Conservation (phyloP, 37 sponge, comb jelly and placozoan species). For the Chondrosia reniformis region DNA sequence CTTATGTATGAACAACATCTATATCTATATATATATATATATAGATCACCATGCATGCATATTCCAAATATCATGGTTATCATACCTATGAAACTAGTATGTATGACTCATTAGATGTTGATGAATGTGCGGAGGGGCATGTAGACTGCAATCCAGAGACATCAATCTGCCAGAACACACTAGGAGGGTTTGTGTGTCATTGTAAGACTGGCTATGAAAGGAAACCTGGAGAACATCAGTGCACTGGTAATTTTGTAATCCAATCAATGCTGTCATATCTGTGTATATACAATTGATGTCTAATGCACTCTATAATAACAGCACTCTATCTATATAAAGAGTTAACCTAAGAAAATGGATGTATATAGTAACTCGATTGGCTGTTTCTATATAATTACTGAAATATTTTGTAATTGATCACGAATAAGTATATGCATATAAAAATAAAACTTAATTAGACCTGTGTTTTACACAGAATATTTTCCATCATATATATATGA, state of each 20-base stretch:
- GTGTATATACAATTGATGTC: background rate
- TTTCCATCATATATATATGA: background rate
- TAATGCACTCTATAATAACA: background rate
- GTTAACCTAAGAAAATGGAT: no score
- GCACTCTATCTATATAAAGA: no score
- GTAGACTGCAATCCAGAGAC: slow-evolving; percentile 3
- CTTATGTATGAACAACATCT: no score
- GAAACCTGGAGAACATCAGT: background rate
- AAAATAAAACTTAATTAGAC: background rate
- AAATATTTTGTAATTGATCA: no score
- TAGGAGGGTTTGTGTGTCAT: slow-evolving; percentile 5
- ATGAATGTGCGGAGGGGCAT: background rate
- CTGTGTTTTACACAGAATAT: background rate
- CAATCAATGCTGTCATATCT: no score
- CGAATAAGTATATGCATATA: background rate
- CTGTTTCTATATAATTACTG: no score
- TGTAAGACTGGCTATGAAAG: slow-evolving; percentile 7
- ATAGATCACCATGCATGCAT: no score
- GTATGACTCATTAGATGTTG: background rate
- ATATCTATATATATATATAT: no score
- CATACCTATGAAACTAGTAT: no score
- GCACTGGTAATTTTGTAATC: background rate
- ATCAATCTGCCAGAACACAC: slow-evolving; percentile 5
- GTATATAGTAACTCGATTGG: no score
- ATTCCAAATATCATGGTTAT: no score